These are phyloP conservation scores for Lordiphosa clarofinis DNA, from an alignment of 1,140 invertebrate species.

Conservation along the genomic window DNA sequence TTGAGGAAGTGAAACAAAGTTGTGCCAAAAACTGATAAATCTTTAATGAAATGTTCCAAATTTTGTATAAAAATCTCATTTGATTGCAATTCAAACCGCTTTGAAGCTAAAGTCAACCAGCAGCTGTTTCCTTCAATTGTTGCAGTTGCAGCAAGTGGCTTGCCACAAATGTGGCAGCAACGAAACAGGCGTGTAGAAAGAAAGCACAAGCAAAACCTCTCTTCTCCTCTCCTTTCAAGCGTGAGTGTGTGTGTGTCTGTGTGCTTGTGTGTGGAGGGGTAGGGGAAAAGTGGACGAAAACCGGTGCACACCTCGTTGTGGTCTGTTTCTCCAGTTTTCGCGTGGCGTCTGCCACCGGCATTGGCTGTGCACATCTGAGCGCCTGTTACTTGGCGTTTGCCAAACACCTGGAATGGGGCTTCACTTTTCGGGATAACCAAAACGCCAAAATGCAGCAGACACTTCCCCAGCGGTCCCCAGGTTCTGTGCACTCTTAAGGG, in stretches of 20 bases:
- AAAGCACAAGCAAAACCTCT: conserved; percentile 57
- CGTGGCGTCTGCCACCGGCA: conserved; percentile 22
- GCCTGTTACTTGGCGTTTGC: conserved; percentile 57
- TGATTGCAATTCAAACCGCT: no score
- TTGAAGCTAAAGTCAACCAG: conserved; percentile 9
- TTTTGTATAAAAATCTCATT: no score
- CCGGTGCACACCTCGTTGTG: conserved; percentile 44
- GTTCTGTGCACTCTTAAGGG: conserved; percentile 5
- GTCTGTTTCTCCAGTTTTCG: conserved; percentile 29
- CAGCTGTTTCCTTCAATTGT: conserved; percentile 35
- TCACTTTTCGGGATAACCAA: conserved; percentile 58
- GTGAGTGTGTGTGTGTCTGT: conserved; percentile 8
- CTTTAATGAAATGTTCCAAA: no score
- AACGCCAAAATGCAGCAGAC: background rate
- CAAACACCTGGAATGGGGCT: conserved; percentile 75
- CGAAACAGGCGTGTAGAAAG: conserved; percentile 71
- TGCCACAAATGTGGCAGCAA: conserved; percentile 38
- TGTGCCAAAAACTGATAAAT: no score
- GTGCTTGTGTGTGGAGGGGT: background rate
- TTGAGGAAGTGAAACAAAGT: no score
- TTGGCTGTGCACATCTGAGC: conserved; percentile 32
- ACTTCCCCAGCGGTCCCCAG: background rate
- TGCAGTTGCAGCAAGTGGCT: conserved; percentile 39
- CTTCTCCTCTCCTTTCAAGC: background rate
- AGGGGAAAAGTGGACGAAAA: conserved; percentile 35